These are phyloP conservation scores for Drosophila mayaguana DNA, from an alignment of 2,888 invertebrate genomes.

Conservation along the genomic window DNA sequence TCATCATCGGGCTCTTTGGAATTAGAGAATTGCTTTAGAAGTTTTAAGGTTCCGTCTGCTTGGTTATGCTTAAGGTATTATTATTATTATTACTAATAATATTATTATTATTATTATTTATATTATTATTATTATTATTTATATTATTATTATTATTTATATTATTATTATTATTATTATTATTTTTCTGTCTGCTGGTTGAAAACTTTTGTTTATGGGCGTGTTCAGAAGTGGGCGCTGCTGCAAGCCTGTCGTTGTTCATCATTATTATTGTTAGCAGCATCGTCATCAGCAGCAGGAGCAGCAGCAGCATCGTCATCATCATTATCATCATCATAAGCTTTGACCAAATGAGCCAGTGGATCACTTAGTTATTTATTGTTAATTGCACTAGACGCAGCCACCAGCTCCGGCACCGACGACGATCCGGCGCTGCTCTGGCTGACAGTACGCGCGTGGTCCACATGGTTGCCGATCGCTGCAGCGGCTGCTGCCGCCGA, in stretches of 20 bases:
- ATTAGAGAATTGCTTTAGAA: conserved; percentile 54
- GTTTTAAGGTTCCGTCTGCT: conserved; percentile 21
- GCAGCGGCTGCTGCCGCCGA: conserved; percentile 55
- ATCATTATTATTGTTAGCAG: background rate
- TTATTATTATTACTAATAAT: conserved; percentile 4
- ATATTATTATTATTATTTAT: conserved; percentile 6
- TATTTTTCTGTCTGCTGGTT: conserved; percentile 1
- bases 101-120: conserved; percentile 2
- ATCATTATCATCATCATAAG: background rate
- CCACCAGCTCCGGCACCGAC: conserved; percentile 77
- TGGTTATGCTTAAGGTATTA: conserved; percentile 25
- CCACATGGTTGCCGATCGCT: conserved; percentile 80
- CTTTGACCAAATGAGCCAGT: background rate
- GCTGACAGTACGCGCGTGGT: conserved; percentile 89
- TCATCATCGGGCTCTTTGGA: conserved; percentile 57
- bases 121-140: conserved; percentile 1
- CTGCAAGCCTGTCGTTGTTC: conserved; percentile 40
- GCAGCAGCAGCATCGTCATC: background rate
- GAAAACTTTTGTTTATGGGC: background rate
- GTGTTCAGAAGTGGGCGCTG: background rate
- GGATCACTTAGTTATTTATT: conserved; percentile 56
- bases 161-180: conserved; percentile 4
- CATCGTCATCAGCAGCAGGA: background rate
- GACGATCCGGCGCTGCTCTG: conserved; percentile 86
- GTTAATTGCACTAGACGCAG: conserved; percentile 74